A percentile compares a stretch with the other conserved stretches of the same genome.
These are phyloP conservation scores for Agrochola circellaris DNA, from an alignment of 2,888 invertebrate genomes.

Conservation along the genomic window DNA sequence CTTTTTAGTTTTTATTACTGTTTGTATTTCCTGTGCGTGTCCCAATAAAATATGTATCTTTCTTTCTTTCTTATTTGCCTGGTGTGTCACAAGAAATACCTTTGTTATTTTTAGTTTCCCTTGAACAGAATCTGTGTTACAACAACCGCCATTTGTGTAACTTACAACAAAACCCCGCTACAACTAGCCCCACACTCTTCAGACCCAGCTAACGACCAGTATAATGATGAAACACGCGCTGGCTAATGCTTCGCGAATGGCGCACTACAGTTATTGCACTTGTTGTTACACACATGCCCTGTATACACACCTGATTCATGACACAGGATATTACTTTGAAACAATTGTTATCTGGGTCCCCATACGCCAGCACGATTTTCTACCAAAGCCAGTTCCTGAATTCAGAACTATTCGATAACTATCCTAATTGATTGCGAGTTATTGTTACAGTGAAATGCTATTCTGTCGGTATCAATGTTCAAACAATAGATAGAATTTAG, in stretches of 20 bases:
- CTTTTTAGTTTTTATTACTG: no score
- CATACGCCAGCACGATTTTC: background rate
- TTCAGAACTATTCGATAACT: background rate
- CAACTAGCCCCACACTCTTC: constrained; percentile 13
- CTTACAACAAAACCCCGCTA: constrained; percentile 9
- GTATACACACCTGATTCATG: constrained; percentile 22
- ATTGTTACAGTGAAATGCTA: background rate
- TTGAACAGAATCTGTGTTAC: background rate
- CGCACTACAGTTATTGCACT: constrained; percentile 49
- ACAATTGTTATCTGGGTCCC: background rate
- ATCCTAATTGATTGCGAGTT: background rate
- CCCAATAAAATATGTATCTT: no score
- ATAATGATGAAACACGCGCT: constrained; percentile 63
- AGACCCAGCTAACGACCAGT: constrained; percentile 50
- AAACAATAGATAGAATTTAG: background rate
- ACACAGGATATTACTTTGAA: constrained; percentile 22
- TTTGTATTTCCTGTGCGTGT: no score
- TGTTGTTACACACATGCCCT: constrained; percentile 19
- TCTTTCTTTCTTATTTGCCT: background rate
- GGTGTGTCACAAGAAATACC: background rate
- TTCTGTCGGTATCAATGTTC: background rate
- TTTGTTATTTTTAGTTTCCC: background rate
- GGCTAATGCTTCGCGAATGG: constrained; percentile 52
- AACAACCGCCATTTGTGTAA: background rate
- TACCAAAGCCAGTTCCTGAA: background rate